phyloP scores from a whole-genome alignment of 2,797 vertebrate species.

The Periparus ater region DNA sequence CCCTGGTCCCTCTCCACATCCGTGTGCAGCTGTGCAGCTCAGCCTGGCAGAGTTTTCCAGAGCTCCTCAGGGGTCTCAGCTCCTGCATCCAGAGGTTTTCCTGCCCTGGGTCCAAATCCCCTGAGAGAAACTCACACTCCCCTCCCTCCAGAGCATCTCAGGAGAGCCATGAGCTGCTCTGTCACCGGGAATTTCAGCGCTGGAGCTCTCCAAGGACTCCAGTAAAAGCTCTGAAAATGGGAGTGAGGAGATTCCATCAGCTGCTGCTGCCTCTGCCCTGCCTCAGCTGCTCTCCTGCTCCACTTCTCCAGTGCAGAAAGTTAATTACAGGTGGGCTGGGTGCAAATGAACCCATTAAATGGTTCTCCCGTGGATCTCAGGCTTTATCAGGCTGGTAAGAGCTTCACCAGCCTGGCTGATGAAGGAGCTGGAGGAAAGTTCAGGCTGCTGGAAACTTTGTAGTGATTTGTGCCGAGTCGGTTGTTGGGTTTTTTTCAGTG shows the following conservation, averaged over 20 bases:
- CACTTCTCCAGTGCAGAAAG: background rate
- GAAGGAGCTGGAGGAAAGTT: background rate
- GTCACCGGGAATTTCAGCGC: background rate
- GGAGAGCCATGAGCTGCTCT: background rate
- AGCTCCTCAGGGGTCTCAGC: background rate
- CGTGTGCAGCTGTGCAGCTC: background rate
- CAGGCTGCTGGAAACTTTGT: background rate
- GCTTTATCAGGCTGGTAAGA: background rate
- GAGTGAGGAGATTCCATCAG: background rate
- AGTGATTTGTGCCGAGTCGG: background rate
- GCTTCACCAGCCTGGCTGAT: background rate
- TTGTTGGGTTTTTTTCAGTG: background rate
- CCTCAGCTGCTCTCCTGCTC: background rate
- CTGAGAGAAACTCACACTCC: background rate
- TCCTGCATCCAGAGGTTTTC: background rate
- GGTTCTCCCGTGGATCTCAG: background rate
- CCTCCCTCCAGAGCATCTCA: background rate
- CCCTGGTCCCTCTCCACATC: background rate
- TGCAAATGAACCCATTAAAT: background rate
- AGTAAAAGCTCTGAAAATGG: background rate
- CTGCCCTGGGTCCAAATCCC: background rate
- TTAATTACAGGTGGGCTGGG: background rate
- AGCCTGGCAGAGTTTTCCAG: background rate
- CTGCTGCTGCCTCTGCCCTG: background rate
- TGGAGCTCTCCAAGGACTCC: background rate